Evolutionary conservation across 2,888 invertebrate species (phyloP).

Genomic region (Drosophila siamana): DNA sequence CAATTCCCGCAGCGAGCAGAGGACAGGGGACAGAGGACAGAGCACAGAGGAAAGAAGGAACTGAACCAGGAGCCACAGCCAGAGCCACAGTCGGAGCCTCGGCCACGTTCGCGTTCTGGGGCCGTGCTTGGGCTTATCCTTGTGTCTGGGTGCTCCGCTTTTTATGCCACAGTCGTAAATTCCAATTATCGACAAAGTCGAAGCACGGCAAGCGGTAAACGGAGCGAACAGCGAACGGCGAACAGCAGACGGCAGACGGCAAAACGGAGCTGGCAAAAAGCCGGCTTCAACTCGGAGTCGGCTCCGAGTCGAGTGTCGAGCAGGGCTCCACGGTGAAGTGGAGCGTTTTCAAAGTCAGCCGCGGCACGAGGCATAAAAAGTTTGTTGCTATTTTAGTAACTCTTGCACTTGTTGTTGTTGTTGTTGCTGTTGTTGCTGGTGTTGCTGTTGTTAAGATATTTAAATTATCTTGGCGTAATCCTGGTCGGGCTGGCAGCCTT

Average conservation of each 20-base stretch:
- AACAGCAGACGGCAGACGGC: not conserved
- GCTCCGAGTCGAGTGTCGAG: conserved; percentile 3
- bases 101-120: conserved; percentile 32
- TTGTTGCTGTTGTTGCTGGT: not conserved
- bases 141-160: conserved; percentile 60
- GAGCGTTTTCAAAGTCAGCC: conserved; percentile 75
- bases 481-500: conserved; percentile 39
- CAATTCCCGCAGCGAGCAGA: conserved; percentile 40
- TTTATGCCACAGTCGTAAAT: conserved; percentile 80
- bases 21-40: conserved; percentile 2
- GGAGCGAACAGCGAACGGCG: conserved; percentile 1
- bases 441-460: conserved; percentile 49
- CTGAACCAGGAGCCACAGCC: conserved; percentile 17
- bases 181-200: conserved; percentile 79
- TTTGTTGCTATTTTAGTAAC: conserved; percentile 60
- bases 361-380: conserved; percentile 45
- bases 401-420: conserved; percentile 43
- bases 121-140: conserved; percentile 61
- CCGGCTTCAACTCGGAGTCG: conserved; percentile 39
- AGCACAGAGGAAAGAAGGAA: not conserved
- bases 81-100: conserved; percentile 28
- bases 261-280: conserved; percentile 26
- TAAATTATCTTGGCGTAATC: conserved; percentile 54
- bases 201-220: conserved; percentile 58
- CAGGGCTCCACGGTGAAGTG: conserved; percentile 50